Base-by-base conservation (phyloP, 2,888 invertebrate genomes). In the Sceliomorpha sp. region DNA sequence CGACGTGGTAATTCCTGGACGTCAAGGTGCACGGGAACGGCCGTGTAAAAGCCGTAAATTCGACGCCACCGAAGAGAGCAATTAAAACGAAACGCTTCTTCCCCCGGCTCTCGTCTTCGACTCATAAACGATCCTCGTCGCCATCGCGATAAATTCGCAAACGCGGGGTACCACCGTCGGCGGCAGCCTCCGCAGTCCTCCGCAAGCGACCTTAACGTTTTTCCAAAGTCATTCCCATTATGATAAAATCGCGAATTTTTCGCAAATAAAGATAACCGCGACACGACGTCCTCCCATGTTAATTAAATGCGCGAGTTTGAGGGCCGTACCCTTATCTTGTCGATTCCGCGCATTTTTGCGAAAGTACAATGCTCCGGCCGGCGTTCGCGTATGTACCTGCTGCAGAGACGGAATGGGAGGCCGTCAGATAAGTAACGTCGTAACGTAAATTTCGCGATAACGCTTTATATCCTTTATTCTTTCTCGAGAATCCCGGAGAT, bases 361-460 rank as follows among this genome's bases (percentile, higher is more conserved):
- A 27, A 39, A 40, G 47, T 24, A 47, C 44, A n/a, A 10, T 10
- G 37, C 45, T 58, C 47, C 31, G 6, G 39, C n/a, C n/a, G n/a
- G n/a, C n/a, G n/a, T 10, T 31, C 31, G 9, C 36, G 40, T 42
- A 10, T 36, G 50, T 59, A 59, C 59, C 59, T 36, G 20, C 50
- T 50, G 36, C 29, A 9, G 36, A 50, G 59, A 50, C 44, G 48
- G 44, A 60, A 60, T 50, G 44, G 44, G 36, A 44, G 42, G 37
- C 44, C 50, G 34, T 50, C 50, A 44, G 59, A 36, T 31, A 50
- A 27, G 42, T 50, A 50, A 50, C 29, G 50, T 44, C 44, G 50
- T 50, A 50, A 60, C 50, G 59, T 50, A 60, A 60, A 60, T 60
- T 42, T 29, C 24, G 37, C 20, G 59, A 60, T 60, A 60, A 60